Evolutionary conservation across 2,797 vertebrate species (phyloP), one percentile per base, ranked within the genome.

Genomic region (Acanthurus leucopareius): DNA sequence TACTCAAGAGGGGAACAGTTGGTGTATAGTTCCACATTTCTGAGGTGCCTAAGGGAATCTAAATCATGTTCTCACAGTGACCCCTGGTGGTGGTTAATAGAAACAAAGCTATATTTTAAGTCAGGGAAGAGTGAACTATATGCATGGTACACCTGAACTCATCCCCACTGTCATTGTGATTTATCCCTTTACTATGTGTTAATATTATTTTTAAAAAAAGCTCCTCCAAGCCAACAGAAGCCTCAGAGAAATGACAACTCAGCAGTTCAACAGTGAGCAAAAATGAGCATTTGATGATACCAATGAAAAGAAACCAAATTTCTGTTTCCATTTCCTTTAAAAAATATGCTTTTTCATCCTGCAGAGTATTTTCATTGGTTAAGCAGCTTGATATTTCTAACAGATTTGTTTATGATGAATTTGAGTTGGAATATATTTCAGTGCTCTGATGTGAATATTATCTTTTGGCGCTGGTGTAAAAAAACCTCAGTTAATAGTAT

Each of bases 11-110:
- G 25, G n/a, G 48, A 65, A 67, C 4, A 68, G 42, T 56, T 25
- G 40, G 28, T 49, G 61, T 59, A 63, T 45, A 52, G 60, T 75
- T 82, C 84, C 80, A 89, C 54, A 53, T 66, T 79, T 80, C 84
- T 76, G 75, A 75, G 61, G 79, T 44, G 16, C 69, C 65, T 40
- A 49, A 75, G 57, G 60, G 70, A 58, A 78, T 80, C 51, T 40
- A 3, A 82, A 77, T 56, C 53, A 52, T 7, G 74, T 51, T 63
- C 54, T 57, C 47, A 94, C 54, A 91, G 82, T 94, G 93, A 83
- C 89, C 90, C 90, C 94, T 93, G 70, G 83, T 93, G 94, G 90
- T 15, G 38, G 13, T 6, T 20, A 19, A 25, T 9, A 22, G 25
- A 82, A 78, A 32, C 5, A 54, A 47, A 53, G 22, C 57, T 14